These are phyloP conservation scores for Xiphorhynchus elegans DNA, from an alignment of 2,113 vertebrate genomes.

Conservation along the genomic window DNA sequence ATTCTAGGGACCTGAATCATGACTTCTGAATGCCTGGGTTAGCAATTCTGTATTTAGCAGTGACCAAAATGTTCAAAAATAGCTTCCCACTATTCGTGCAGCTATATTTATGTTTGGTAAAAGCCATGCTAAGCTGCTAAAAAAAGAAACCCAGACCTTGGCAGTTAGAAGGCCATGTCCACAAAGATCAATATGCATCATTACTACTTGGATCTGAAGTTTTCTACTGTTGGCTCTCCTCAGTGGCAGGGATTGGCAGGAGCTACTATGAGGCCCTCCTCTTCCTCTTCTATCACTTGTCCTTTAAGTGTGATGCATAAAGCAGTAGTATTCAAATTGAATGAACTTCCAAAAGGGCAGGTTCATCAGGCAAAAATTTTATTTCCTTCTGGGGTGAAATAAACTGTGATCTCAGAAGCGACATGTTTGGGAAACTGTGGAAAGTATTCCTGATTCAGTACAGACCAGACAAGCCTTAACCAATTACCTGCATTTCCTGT, in stretches of 20 bases:
- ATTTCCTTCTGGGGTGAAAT: not conserved
- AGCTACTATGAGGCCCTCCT: not conserved
- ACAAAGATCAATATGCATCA: not conserved
- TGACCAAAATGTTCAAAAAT: constrained; percentile 59
- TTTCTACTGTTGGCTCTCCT: not conserved
- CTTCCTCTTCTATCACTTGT: not conserved
- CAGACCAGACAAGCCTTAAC: not conserved
- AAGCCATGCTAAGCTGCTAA: constrained; percentile 36
- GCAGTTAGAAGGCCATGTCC: not conserved
- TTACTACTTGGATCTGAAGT: not conserved
- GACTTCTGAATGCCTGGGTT: constrained; percentile 42
- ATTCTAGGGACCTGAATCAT: constrained; percentile 38
- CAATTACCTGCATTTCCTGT: not conserved
- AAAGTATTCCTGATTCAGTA: not conserved
- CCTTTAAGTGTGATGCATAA: not conserved
- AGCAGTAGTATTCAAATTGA: not conserved
- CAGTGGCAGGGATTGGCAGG: not conserved
- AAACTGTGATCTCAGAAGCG: not conserved
- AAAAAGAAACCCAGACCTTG: constrained; percentile 14
- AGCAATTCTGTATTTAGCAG: constrained; percentile 53
- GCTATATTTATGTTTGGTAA: constrained; percentile 53
- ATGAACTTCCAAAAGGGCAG: not conserved
- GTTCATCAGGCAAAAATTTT: not conserved
- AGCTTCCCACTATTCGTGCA: constrained; percentile 27
- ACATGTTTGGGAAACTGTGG: not conserved